Base-by-base conservation (phyloP, 2,888 invertebrate species). In the Monoplex corrugatus region DNA sequence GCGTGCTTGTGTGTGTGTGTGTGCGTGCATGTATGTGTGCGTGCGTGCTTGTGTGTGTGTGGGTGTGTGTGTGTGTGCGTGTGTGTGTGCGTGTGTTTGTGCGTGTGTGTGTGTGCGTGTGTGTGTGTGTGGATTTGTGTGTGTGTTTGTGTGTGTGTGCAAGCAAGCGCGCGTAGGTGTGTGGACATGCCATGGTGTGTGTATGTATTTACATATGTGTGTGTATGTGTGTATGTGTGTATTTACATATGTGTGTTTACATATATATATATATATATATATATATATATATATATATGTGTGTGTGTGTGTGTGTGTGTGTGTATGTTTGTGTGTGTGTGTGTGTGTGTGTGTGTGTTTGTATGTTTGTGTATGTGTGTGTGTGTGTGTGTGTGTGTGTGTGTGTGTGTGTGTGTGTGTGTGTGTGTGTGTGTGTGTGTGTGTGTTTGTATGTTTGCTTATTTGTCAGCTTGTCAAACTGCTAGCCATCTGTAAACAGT, bases 251-350 rank as follows among this genome's bases (percentile, higher is more conserved):
- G n/a, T n/a, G n/a, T n/a, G n/a, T n/a, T n/a, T n/a, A n/a, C n/a
- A n/a, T n/a, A n/a, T n/a, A n/a, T n/a, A n/a, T n/a, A n/a, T n/a
- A n/a, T n/a, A n/a, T n/a, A n/a, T n/a, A n/a, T n/a, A n/a, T n/a
- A 28, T 57, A n/a, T 28, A 23, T 57, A 28, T 2, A 23, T 72
- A 8, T 72, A 1, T 72, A 1, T 72, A 8, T 72, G 1, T 72
- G 23, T n/a, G 68, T 72, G 16, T 72, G 23, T 72, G 16, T 72
- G n/a, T 23, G 68, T 72, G 68, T 72, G 68, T 72, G 68, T 72
- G 68, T 72, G 68, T 72, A 32, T 72, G 68, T 72, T 28, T 72
- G 68, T 72, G 68, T 72, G 68, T 72, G 68, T 72, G 68, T 72
- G 68, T n/a, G 68, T 72, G 68, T n/a, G 68, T 72, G 68, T n/a